phyloP scores from a whole-genome alignment of 2,888 invertebrate species.

The Ophion slaviceki region DNA sequence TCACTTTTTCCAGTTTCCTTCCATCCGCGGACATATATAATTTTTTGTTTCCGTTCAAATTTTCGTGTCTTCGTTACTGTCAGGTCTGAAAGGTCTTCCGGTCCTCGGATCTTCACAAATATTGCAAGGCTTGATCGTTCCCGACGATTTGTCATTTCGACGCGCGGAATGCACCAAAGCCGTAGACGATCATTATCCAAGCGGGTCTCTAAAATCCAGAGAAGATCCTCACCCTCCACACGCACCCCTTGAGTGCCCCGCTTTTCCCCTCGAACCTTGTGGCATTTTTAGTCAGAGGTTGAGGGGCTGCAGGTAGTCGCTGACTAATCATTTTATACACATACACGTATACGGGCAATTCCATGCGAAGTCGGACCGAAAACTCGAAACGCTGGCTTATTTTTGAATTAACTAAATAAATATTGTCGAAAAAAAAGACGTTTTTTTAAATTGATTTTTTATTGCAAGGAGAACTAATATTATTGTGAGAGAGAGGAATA shows the following conservation, averaged over 20 bases:
- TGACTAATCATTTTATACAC: conserved; percentile 5
- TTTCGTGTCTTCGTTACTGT: not conserved
- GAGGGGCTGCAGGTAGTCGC: conserved; percentile 16
- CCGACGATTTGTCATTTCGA: not conserved
- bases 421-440: not conserved
- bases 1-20: no score
- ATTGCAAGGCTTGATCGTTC: not conserved
- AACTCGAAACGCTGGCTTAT: not conserved
- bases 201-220: not conserved
- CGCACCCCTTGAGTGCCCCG: not conserved
- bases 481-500: no score
- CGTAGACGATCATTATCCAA: not conserved
- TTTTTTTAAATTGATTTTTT: not conserved
- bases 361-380: not conserved
- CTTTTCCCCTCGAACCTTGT: not conserved
- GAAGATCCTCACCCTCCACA: not conserved
- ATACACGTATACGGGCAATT: not conserved
- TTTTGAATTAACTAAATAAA: not conserved
- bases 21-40: not conserved
- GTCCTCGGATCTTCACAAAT: not conserved
- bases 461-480: no score
- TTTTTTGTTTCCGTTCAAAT: not conserved
- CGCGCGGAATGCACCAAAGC: not conserved
- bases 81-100: not conserved
- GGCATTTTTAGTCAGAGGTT: not conserved